Evolutionary conservation across 2,888 invertebrate species (phyloP).

Genomic region (Hirtodrosophila duncani): DNA sequence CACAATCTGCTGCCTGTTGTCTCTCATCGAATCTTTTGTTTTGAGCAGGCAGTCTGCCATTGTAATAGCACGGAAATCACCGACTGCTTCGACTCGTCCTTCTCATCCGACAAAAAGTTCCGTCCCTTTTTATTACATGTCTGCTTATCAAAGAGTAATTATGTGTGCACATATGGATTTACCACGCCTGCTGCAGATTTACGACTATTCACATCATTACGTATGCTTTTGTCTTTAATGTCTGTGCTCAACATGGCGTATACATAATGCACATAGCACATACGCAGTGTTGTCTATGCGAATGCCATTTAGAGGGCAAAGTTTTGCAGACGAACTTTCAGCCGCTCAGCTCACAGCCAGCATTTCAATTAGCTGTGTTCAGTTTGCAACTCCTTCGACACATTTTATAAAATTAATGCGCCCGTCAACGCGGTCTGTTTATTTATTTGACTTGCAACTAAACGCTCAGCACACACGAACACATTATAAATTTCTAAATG

Average conservation of each 20-base stretch:
- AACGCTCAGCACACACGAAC: slow-evolving; percentile 32
- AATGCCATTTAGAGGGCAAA: slow-evolving; percentile 11
- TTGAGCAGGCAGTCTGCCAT: slow-evolving; percentile 52
- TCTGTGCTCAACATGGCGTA: slow-evolving; percentile 15
- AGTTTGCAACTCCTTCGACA: slow-evolving; percentile 35
- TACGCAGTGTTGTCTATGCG: slow-evolving; percentile 31
- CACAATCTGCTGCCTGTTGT: slow-evolving; percentile 27
- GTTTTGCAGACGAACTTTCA: slow-evolving; percentile 43
- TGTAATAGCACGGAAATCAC: slow-evolving; percentile 30
- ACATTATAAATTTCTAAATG: background rate
- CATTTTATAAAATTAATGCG: slow-evolving; percentile 50
- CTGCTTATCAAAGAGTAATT: slow-evolving; percentile 71
- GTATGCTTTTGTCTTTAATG: slow-evolving; percentile 50
- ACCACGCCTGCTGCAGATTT: slow-evolving; percentile 36
- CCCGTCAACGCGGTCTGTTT: slow-evolving; percentile 24
- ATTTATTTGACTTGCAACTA: slow-evolving; percentile 54
- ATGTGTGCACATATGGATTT: slow-evolving; percentile 44
- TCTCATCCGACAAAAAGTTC: too few relatives aligned
- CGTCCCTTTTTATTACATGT: slow-evolving; percentile 46
- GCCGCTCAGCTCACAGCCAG: slow-evolving; percentile 37
- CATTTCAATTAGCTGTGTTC: slow-evolving; percentile 51
- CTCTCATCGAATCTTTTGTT: slow-evolving; percentile 64
- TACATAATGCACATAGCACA: slow-evolving; percentile 29
- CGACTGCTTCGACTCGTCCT: background rate
- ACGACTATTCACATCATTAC: slow-evolving; percentile 44